Evolutionary conservation across 2,113 vertebrate species (phyloP).

Genomic region (Lophius piscatorius): DNA sequence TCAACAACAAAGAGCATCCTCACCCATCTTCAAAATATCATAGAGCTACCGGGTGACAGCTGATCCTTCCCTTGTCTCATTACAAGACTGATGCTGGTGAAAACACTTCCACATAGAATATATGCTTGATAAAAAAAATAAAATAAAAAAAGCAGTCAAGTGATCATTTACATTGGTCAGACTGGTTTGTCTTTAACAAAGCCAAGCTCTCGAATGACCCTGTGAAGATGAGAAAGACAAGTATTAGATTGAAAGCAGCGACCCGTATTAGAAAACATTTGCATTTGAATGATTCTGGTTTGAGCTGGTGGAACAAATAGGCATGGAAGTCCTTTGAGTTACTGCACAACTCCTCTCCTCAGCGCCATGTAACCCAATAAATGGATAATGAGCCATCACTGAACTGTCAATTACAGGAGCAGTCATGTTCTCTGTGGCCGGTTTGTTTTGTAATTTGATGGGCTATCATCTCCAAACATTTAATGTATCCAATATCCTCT

Average conservation of each 20-base stretch:
- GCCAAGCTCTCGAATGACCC: conserved; percentile 1
- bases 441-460: conserved; percentile 43
- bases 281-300: conserved; percentile 45
- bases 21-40: conserved; percentile 8
- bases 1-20: conserved; percentile 24
- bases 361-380: conserved; percentile 53
- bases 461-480: conserved; percentile 13
- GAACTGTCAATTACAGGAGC: conserved; percentile 57
- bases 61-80: conserved; percentile 10
- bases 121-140: conserved; percentile 5
- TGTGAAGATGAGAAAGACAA: conserved; percentile 19
- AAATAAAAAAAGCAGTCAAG: not conserved
- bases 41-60: not conserved
- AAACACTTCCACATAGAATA: conserved; percentile 12
- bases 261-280: conserved; percentile 24
- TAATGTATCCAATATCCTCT: conserved; percentile 18
- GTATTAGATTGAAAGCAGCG: conserved; percentile 3
- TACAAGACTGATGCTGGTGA: conserved; percentile 2
- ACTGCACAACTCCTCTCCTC: conserved; percentile 28
- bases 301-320: conserved; percentile 36
- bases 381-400: conserved; percentile 61
- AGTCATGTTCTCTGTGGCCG: conserved; percentile 36
- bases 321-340: conserved; percentile 16
- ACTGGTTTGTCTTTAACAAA: conserved; percentile 1
- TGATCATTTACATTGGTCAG: conserved; percentile 29